Percentiles rank a stretch among this genome's conserved stretches.
phyloP scores from a whole-genome alignment of 2,888 invertebrate genomes.

The Aleiodes alternator region DNA sequence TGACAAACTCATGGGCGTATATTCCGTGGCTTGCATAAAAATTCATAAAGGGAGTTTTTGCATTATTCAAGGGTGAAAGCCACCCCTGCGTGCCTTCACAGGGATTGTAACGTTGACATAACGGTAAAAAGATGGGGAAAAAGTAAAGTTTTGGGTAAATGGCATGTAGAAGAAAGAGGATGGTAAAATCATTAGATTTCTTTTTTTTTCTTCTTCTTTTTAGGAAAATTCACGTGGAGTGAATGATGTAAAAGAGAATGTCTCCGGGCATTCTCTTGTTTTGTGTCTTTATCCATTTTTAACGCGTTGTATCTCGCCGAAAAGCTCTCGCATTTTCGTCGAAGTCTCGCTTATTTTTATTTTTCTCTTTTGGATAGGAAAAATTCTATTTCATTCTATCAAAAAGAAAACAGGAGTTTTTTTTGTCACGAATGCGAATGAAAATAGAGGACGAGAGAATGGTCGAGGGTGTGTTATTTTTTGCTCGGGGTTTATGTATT shows the following conservation, averaged over 20 bases:
- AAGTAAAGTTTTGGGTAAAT: slow-evolving; percentile 64
- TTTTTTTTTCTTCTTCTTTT: slow-evolving; percentile 61
- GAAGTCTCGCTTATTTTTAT: too few species aligned
- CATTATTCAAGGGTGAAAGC: slow-evolving; percentile 68
- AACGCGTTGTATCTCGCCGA: too few species aligned
- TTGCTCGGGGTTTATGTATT: too few species aligned
- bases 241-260: slow-evolving; percentile 45
- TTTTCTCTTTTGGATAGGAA: too few species aligned
- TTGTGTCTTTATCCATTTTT: background rate
- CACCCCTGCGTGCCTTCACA: slow-evolving; percentile 46
- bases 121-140: slow-evolving; percentile 54
- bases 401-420: too few species aligned
- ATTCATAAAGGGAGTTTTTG: slow-evolving; percentile 69
- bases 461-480: too few species aligned
- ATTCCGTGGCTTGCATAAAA: slow-evolving; percentile 69
- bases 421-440: too few species aligned
- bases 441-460: too few species aligned
- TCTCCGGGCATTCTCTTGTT: slow-evolving; percentile 56
- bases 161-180: slow-evolving; percentile 54
- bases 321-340: too few species aligned
- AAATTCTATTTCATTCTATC: too few species aligned
- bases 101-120: slow-evolving; percentile 45
- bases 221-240: slow-evolving; percentile 56
- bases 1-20: slow-evolving; percentile 63
- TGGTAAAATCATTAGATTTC: slow-evolving; percentile 66